These are phyloP conservation scores for Terrapene triunguis DNA, from an alignment of 2,113 vertebrate species.

Conservation along the genomic window DNA sequence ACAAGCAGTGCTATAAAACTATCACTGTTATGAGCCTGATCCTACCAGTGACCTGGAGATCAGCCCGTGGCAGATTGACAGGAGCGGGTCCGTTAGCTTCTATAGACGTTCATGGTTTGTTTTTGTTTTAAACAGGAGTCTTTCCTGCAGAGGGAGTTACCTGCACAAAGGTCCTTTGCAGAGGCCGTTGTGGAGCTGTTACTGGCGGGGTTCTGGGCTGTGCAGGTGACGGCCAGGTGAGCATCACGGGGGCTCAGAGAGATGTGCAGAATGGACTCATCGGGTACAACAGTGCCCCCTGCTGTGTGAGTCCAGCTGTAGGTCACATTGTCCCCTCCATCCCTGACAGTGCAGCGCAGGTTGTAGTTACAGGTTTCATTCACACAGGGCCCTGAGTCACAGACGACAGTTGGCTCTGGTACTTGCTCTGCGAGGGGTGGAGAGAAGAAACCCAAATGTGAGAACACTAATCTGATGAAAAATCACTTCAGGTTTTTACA, in stretches of 20 bases:
- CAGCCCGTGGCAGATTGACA: neutral
- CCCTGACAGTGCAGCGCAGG: accelerated
- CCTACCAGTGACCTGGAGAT: neutral
- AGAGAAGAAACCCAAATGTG: neutral
- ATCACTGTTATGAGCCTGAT: neutral
- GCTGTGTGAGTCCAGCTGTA: accelerated
- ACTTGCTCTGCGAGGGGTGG: neutral
- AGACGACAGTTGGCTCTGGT: accelerated
- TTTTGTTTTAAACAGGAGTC: neutral
- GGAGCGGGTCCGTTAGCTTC: neutral
- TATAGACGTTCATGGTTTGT: neutral
- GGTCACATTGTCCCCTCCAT: neutral
- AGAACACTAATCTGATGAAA: neutral
- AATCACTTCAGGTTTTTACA: neutral
- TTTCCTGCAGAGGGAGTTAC: neutral
- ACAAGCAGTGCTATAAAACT: neutral
- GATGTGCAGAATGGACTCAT: neutral
- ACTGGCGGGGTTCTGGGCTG: accelerated
- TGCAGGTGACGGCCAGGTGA: accelerated
- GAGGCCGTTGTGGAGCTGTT: accelerated
- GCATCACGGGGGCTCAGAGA: accelerated
- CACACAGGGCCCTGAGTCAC: accelerated
- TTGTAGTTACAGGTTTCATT: accelerated
- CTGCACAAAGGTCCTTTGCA: accelerated
- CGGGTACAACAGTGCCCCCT: accelerated